Percentiles rank a stretch among this genome's conserved stretches.
These are phyloP conservation scores for Crocallis elinguaria DNA, from an alignment of 2,888 invertebrate genomes.

Conservation along the genomic window DNA sequence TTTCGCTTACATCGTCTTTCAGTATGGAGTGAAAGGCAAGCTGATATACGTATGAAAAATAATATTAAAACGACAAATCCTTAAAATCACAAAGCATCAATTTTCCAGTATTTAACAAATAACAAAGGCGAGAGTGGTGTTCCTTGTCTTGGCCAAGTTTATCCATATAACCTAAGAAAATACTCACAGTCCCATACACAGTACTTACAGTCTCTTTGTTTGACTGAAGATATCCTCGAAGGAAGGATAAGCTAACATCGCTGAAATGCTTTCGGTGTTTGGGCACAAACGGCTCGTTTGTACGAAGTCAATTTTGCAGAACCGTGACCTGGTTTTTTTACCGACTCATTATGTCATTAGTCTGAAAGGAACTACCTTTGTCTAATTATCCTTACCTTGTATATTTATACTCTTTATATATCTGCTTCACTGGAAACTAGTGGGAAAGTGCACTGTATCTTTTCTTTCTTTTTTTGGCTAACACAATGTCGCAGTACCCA, in stretches of 20 bases:
- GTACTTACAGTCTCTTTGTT: slow-evolving; percentile 61
- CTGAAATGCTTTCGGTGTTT: slow-evolving; percentile 50
- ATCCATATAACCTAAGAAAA: slow-evolving; percentile 43
- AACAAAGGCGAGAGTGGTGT: slow-evolving; percentile 61
- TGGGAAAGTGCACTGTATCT: no score
- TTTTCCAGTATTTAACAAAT: slow-evolving; percentile 12
- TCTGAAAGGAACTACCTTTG: no score
- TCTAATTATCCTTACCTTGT: not conserved
- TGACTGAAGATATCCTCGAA: slow-evolving; percentile 42
- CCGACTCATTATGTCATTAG: not conserved
- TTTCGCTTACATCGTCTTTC: no score
- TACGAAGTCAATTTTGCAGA: slow-evolving; percentile 47
- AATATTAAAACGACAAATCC: not conserved
- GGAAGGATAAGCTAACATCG: slow-evolving; percentile 53
- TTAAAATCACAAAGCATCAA: not conserved
- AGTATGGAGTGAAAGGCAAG: no score
- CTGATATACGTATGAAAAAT: not conserved
- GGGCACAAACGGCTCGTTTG: slow-evolving; percentile 46
- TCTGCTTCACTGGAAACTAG: no score
- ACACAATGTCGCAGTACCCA: no score
- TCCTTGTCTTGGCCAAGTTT: slow-evolving; percentile 54
- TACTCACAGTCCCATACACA: no score
- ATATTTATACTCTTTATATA: no score
- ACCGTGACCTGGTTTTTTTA: slow-evolving; percentile 53
- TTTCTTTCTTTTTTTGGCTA: no score